Base-by-base conservation (phyloP, 2,797 vertebrate genomes). In the Malurus leucopterus region DNA sequence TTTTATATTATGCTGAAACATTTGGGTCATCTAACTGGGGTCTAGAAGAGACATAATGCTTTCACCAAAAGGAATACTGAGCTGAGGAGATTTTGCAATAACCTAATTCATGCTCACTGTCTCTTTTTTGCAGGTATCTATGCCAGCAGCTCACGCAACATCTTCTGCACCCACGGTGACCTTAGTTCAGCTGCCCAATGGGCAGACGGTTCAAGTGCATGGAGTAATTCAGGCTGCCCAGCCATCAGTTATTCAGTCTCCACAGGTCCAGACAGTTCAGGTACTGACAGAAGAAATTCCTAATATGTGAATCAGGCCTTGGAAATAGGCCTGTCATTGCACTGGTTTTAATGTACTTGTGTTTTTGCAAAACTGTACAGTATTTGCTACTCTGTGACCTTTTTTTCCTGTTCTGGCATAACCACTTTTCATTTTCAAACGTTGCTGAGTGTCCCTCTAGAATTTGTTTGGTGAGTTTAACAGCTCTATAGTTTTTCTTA, bases 141-240 rank as follows among this genome's bases (percentile, higher is more conserved):
- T 99, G 96, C 98, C 99, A 94, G 97, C 97, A 95, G 98, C 97
- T 87, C 99, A 99, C 29, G 98, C 98, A 89, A 98, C 99, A 2
- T 98, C 98, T 55, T 98, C 98, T 73, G 98, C 98, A 32, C 98
- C 98, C 87, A 99, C 99, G 1, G 98, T 99, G 92, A 99, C 99
- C 47, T 97, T 99, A 90, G 99, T 99, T 76, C 99, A 99, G 96
- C 97, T 99, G 92, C 99, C 99, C 61, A 99, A 99, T 76, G 99
- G 99, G 84, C 99, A 99, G 96, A 99, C 99, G 0, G 99, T 99
- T 89, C 99, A 99, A 96, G 99, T 99, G 91, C 99, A 99, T 47
- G 99, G 99, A 30, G 99, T 99, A 93, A 99, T 99, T 96, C 99
- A 99, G 96, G 98, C 99, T 22, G 98, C 99, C 72, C 99, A 99